Conservation (phyloP, 2,113 vertebrate species). For the Xenotilapia caudafasciata region DNA sequence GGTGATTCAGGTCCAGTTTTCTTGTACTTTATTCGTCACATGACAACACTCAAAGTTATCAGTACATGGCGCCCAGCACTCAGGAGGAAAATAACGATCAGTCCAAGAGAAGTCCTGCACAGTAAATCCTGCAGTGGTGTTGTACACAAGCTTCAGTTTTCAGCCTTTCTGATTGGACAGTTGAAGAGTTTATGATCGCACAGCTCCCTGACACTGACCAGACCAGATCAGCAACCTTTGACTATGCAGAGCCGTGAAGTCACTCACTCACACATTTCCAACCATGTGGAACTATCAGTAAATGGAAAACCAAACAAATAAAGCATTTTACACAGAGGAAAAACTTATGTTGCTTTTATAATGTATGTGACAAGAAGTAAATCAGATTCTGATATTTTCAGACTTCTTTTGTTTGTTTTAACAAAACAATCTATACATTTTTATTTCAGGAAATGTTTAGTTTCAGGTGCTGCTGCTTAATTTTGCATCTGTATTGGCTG, state of each 20-base stretch:
- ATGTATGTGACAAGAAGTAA: background rate
- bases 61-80: rapidly evolving
- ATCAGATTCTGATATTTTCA: background rate
- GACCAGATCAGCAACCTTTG: background rate
- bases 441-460: background rate
- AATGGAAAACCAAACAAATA: background rate
- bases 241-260: background rate
- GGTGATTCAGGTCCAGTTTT: background rate
- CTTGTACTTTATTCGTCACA: background rate
- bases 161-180: background rate
- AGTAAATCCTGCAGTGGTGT: background rate
- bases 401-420: background rate
- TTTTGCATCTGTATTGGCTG: background rate
- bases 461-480: background rate
- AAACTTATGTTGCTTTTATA: background rate
- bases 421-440: too few species aligned
- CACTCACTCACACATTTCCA: background rate
- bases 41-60: background rate
- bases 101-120: background rate
- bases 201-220: background rate
- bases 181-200: background rate
- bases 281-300: background rate
- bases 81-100: background rate
- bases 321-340: rapidly evolving
- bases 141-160: too few species aligned